phyloP scores from a whole-genome alignment of 1,140 invertebrate genomes.

The Procambarus clarkii region DNA sequence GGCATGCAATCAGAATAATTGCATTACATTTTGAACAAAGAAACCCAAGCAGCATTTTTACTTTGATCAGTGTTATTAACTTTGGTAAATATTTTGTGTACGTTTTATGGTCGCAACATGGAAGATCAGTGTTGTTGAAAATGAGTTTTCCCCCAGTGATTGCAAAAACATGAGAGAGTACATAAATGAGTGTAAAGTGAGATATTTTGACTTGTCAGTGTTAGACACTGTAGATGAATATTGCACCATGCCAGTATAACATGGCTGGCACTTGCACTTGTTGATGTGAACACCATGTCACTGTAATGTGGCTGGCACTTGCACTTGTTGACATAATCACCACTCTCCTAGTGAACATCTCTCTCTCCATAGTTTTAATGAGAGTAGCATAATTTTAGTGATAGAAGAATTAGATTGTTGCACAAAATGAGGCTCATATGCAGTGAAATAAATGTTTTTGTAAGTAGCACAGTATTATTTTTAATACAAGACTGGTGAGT shows the following conservation, averaged over 20 bases:
- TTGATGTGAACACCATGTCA: not conserved
- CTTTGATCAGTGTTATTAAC: not conserved
- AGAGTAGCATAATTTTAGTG: too few relatives aligned
- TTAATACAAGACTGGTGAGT: too few relatives aligned
- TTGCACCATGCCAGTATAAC: not conserved
- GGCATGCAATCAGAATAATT: not conserved
- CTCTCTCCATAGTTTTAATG: too few relatives aligned
- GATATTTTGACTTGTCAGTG: not conserved
- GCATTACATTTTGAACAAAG: not conserved
- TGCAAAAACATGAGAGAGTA: not conserved
- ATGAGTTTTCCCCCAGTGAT: not conserved
- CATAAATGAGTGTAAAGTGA: not conserved
- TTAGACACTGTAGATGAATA: not conserved
- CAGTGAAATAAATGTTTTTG: too few relatives aligned
- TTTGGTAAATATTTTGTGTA: not conserved
- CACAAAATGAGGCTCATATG: too few relatives aligned
- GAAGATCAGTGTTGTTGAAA: not conserved
- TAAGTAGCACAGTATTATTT: too few relatives aligned
- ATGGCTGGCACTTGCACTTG: not conserved
- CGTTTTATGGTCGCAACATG: not conserved
- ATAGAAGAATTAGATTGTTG: too few relatives aligned
- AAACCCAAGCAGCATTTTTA: not conserved
- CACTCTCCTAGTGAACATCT: not conserved
- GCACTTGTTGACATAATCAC: not conserved
- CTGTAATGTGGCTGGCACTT: not conserved